Base-by-base conservation (phyloP, 1,140 invertebrate genomes). In the Formica selysi region DNA sequence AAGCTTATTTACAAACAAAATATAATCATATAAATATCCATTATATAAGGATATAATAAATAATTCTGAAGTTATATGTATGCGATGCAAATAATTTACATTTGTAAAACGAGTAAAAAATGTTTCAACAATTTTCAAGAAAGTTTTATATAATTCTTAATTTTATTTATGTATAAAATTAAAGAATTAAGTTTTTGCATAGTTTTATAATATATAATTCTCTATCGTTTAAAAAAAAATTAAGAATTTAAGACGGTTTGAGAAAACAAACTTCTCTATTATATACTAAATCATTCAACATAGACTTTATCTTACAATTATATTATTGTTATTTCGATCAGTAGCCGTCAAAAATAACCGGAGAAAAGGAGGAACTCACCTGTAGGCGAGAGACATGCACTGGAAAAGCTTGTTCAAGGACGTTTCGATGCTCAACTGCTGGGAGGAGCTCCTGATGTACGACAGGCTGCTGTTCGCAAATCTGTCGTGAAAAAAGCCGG, bases 331-430 rank as follows among this genome's bases (percentile, higher is more conserved):
- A n/a, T n/a, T 59, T 41, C 13, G n/a, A 6, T 3, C 8, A 10
- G 22, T 5, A 2, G 13, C 1, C 16, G 22, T 64, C 0, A 32
- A 26, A 22, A 44, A 44, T 44, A 4, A 7, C 54, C 44, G 32
- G 22, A 80, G 73, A 85, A 90, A 90, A 90, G 16, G 89, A 86
- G 67, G 86, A 87, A 88, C 95, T 96, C 95, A 99, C 98, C 98
- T 99, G 96, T 99, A 99, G 38, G 98, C 98, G 86, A 99, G 95
- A 85, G 98, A 98, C 98, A 99, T 99, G 95, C 98, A 99, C 94
- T 99, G 97, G 94, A 99, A 99, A 62, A 99, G 96, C 95, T 99
- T 99, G 88, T 98, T 98, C 62, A 99, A 96, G 54, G 98, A 99
- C 62, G 97, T 98, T 94, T 99, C 99, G 92, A 99, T 99, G 91